Percentiles rank a stretch among this genome's conserved stretches.
Conservation (phyloP, 37 sponge, comb jelly and placozoan genomes). For the Ianthella basta region DNA sequence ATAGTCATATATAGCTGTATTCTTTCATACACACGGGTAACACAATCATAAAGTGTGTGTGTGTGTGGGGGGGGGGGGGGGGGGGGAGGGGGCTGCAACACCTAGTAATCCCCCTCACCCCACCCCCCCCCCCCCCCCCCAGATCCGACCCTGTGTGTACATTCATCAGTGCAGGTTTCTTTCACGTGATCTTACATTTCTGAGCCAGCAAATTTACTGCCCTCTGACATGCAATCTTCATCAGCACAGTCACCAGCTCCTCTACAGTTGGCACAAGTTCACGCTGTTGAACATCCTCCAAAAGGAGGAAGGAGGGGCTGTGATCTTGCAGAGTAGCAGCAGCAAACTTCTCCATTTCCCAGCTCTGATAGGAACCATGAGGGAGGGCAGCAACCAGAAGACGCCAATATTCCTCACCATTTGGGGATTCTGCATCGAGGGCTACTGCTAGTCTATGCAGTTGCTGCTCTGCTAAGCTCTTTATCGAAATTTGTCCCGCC, state of each 20-base stretch:
- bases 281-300: background rate
- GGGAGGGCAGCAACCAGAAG: background rate
- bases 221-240: background rate
- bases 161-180: background rate
- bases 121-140: too few species aligned
- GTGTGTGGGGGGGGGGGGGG: too few species aligned
- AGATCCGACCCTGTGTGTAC: background rate
- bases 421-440: background rate
- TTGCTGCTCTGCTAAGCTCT: background rate
- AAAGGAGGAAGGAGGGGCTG: background rate
- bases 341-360: conserved; percentile 12
- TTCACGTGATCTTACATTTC: background rate
- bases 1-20: too few species aligned
- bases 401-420: background rate
- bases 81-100: too few species aligned
- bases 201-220: background rate
- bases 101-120: too few species aligned
- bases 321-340: background rate
- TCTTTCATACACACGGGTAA: too few species aligned
- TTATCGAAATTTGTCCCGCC: too few species aligned
- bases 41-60: too few species aligned
- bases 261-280: background rate
- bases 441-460: background rate
- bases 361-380: background rate
- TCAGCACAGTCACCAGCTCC: background rate